Evolutionary conservation across 2,888 invertebrate species (phyloP).

Genomic region (Drosophila peninsularis): DNA sequence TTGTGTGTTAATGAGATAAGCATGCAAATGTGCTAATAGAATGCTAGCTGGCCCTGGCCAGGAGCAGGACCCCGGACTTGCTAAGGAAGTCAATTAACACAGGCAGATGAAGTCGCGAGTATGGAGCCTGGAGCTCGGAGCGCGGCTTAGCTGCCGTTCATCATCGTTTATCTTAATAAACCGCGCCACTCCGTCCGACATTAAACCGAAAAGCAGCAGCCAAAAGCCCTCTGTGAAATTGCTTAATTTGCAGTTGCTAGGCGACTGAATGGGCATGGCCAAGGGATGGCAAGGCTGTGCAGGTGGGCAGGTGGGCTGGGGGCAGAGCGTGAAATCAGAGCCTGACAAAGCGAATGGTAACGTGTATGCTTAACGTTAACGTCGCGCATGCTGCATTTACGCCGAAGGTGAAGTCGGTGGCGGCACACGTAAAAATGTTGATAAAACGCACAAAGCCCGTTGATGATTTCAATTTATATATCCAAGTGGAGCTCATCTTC

Average conservation of each 20-base stretch:
- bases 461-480: slow-evolving; percentile 81
- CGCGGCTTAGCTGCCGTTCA: slow-evolving; percentile 64
- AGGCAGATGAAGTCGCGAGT: slow-evolving; percentile 18
- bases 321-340: slow-evolving; percentile 55
- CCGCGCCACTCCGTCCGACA: slow-evolving; percentile 75
- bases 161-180: slow-evolving; percentile 81
- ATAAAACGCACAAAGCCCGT: slow-evolving; percentile 81
- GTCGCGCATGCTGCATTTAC: slow-evolving; percentile 51
- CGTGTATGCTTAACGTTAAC: slow-evolving; percentile 51
- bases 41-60: slow-evolving; percentile 40
- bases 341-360: slow-evolving; percentile 53
- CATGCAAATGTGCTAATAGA: slow-evolving; percentile 77
- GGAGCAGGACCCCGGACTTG: slow-evolving; percentile 16
- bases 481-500: slow-evolving; percentile 79
- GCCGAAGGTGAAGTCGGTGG: slow-evolving; percentile 50
- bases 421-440: slow-evolving; percentile 79
- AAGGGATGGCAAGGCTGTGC: background rate
- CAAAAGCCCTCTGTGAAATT: slow-evolving; percentile 72
- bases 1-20: slow-evolving; percentile 75
- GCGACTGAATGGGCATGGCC: slow-evolving; percentile 20
- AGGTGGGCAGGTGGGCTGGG: too few species aligned
- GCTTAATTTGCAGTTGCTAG: slow-evolving; percentile 76
- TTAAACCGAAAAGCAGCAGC: slow-evolving; percentile 74
- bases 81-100: slow-evolving; percentile 65
- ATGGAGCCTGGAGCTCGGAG: slow-evolving; percentile 15